Conservation (phyloP, 2,113 vertebrate genomes). For the Salvator merianae region DNA sequence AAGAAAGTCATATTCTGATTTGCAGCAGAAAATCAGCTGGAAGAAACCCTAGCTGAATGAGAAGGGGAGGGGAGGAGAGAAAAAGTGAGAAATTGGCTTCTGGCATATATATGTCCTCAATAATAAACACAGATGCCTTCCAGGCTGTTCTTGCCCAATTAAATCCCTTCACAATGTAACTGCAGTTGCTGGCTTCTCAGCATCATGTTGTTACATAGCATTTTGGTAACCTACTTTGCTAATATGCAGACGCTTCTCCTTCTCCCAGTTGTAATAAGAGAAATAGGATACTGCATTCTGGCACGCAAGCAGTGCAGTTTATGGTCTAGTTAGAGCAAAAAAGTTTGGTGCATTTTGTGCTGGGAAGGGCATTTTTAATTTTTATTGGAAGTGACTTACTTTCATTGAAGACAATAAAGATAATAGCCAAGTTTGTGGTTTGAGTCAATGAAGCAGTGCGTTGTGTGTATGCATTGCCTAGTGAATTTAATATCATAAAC, state of each 20-base stretch:
- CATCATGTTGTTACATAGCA: slow-evolving; percentile 2
- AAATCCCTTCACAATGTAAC: slow-evolving; percentile 22
- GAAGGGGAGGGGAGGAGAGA: slow-evolving; percentile 10
- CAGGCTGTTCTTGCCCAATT: slow-evolving; percentile 36
- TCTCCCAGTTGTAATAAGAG: not conserved
- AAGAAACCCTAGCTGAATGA: slow-evolving; percentile 13
- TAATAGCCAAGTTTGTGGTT: too few species aligned
- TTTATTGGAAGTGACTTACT: too few species aligned
- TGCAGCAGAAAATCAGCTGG: not conserved
- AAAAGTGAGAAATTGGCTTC: slow-evolving; percentile 31
- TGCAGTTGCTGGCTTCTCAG: slow-evolving; percentile 34
- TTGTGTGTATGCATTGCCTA: slow-evolving; percentile 15
- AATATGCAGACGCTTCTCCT: slow-evolving; percentile 4
- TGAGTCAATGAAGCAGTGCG: not conserved
- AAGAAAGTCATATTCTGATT: not conserved
- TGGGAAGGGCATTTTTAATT: too few species aligned
- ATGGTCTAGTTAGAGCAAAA: not conserved
- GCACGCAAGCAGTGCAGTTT: not conserved
- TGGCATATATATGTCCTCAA: slow-evolving; percentile 32
- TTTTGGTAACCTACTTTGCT: slow-evolving; percentile 48
- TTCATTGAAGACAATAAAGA: too few species aligned
- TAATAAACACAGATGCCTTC: slow-evolving; percentile 48
- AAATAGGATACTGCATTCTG: slow-evolving; percentile 12
- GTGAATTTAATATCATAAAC: slow-evolving; percentile 11
- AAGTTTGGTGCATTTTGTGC: not conserved